These are phyloP conservation scores for Torymus aiolomorphi DNA, from an alignment of 2,888 invertebrate species.

Conservation along the genomic window DNA sequence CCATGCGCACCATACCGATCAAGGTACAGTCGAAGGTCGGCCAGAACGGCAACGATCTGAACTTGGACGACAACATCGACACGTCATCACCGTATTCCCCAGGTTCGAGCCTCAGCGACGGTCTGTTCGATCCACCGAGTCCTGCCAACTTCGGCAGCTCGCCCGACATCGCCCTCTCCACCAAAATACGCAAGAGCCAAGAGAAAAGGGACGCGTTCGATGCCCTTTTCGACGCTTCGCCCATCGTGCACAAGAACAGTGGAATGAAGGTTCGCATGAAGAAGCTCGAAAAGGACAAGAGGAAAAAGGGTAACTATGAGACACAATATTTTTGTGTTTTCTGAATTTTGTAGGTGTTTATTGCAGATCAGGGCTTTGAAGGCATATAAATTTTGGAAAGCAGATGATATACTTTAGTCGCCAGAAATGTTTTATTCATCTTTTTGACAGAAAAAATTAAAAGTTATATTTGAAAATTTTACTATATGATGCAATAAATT, in stretches of 20 bases:
- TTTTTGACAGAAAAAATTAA: too few relatives aligned
- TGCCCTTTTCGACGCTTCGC: constrained; percentile 80
- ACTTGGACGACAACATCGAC: constrained; percentile 80
- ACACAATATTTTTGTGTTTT: too few relatives aligned
- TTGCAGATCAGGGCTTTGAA: too few relatives aligned
- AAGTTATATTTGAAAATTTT: too few relatives aligned
- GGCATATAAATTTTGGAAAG: too few relatives aligned
- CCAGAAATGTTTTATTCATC: too few relatives aligned
- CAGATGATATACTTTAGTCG: too few relatives aligned
- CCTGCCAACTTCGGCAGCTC: constrained; percentile 68
- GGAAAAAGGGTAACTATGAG: constrained; percentile 69
- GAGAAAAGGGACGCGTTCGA: constrained; percentile 80
- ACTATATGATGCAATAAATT: too few relatives aligned
- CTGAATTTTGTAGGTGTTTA: too few relatives aligned
- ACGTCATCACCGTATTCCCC: constrained; percentile 92
- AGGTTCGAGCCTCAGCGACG: constrained; percentile 91
- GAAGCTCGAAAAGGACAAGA: constrained; percentile 75
- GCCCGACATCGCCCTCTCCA: constrained; percentile 65
- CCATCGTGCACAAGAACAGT: constrained; percentile 74
- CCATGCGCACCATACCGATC: constrained; percentile 59
- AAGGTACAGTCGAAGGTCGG: constrained; percentile 69
- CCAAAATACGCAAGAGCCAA: constrained; percentile 64
- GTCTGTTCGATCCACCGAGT: constrained; percentile 88
- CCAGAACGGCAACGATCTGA: constrained; percentile 74
- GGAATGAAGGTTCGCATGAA: constrained; percentile 74